Evolutionary conservation across 1,140 invertebrate genomes (phyloP), one percentile per base, ranked within the genome.

Genomic region (Aphelinus atriplicis): DNA sequence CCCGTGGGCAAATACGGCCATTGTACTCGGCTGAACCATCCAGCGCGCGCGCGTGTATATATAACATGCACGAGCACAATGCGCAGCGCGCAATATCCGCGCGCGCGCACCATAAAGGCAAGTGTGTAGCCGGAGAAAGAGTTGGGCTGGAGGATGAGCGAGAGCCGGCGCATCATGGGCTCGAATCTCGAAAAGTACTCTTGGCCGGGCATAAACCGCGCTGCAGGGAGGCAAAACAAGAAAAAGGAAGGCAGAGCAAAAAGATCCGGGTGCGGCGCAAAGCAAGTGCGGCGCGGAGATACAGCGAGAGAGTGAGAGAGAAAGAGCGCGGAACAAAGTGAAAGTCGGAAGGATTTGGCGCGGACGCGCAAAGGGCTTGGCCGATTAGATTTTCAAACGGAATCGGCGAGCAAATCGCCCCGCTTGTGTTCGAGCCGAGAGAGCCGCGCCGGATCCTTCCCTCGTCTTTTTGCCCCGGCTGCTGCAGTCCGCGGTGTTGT

Each of bases 301-400:
- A 74, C 73, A 69, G 66, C 68, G 73, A 69, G 61, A 70, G 64
- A 64, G 73, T 74, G 53, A 60, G 73, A 67, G 69, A 60, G 66
- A 75, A 26, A 26, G 26, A 26, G 26, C 26, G 26, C 46, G 73
- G 73, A 69, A 74, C 73, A 69, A 69, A 74, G 73, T 75, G 61
- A 70, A 70, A 64, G 73, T 74, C 60, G 66, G 73, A 67, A 75
- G 66, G 66, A 75, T 74, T 74, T 72, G 9, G 51, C 51, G 51
- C 0, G 48, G 10, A 47, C 50, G 57, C 1, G 53, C 10, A 58
- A 50, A 55, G 61, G 62, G 61, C 60, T 3, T 43, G 10, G 42
- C 9, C 67, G 67, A 75, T 71, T 76, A 71, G 74, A 76, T 76
- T 76, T 76, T 71, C 68, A 71, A 76, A 76, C 58, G 68, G 71